These are phyloP conservation scores for Virgularia gustaviana DNA, from an alignment of 92 coral and sea anemone genomes.

Conservation along the genomic window DNA sequence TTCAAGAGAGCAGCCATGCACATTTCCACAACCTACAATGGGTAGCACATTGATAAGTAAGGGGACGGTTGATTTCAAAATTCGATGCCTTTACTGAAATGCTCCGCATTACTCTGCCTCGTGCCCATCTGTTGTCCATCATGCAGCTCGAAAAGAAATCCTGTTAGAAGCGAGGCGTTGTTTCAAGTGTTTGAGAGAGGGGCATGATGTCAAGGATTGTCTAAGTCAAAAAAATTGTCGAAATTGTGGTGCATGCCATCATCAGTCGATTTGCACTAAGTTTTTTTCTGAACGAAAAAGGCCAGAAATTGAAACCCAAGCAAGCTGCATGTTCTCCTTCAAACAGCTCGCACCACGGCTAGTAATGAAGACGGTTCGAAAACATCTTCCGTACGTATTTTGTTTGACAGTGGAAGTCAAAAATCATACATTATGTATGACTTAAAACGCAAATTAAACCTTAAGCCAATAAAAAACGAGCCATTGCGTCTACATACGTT, in stretches of 20 bases:
- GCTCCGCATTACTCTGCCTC: conserved; percentile 57
- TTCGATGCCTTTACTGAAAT: conserved; percentile 41
- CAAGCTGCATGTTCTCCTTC: conserved; percentile 38
- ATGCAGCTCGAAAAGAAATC: conserved; percentile 42
- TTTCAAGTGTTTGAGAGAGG: conserved; percentile 49
- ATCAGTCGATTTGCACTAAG: conserved; percentile 53
- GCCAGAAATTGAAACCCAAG: not conserved
- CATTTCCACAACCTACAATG: not conserved
- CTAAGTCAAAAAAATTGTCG: conserved; percentile 31
- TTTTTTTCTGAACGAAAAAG: not conserved
- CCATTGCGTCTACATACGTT: not conserved
- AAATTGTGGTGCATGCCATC: conserved; percentile 53
- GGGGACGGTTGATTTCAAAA: conserved; percentile 5
- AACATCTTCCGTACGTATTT: conserved; percentile 4
- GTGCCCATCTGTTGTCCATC: conserved; percentile 40
- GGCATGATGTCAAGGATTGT: conserved; percentile 50
- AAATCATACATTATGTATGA: not conserved
- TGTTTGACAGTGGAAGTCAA: conserved; percentile 3
- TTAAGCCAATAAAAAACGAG: not conserved
- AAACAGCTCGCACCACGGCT: conserved; percentile 62
- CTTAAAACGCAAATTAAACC: not conserved
- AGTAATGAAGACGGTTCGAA: conserved; percentile 44
- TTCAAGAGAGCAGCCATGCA: not conserved
- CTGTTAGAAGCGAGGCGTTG: conserved; percentile 41
- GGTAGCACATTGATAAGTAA: not conserved